Evolutionary conservation across 2,113 vertebrate genomes (phyloP).

Genomic region (Pachyramphus minor): DNA sequence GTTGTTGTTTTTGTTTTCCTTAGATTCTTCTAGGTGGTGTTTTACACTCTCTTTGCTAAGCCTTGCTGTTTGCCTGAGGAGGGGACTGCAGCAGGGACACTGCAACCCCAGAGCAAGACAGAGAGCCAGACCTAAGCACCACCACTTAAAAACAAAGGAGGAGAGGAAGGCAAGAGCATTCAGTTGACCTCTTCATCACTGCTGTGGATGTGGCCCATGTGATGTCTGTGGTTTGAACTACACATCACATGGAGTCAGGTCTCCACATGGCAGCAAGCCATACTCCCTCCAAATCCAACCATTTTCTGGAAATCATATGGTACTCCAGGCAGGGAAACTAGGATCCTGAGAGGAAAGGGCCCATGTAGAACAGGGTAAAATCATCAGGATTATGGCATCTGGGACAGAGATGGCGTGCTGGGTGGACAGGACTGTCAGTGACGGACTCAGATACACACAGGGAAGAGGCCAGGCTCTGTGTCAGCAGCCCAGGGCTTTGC

Average conservation of each 20-base stretch:
- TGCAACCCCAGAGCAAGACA: not conserved
- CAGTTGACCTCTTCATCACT: not conserved
- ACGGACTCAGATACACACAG: rapidly evolving
- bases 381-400: not conserved
- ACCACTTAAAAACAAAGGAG: not conserved
- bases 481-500: not conserved
- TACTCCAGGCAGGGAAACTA: not conserved
- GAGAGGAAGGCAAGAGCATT: not conserved
- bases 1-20: not conserved
- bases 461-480: not conserved
- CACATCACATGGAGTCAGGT: rapidly evolving
- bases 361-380: not conserved
- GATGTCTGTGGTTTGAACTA: not conserved
- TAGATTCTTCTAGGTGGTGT: not conserved
- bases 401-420: not conserved
- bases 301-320: not conserved
- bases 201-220: not conserved
- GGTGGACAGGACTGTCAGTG: not conserved
- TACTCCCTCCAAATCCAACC: not conserved
- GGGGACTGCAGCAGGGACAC: not conserved
- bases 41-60: not conserved
- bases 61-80: not conserved
- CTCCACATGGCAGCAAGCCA: not conserved
- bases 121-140: not conserved
- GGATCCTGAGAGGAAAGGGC: not conserved